Evolutionary conservation across 1,140 invertebrate species (phyloP), one percentile per base, ranked within the genome.

Genomic region (Nomia melanderi): DNA sequence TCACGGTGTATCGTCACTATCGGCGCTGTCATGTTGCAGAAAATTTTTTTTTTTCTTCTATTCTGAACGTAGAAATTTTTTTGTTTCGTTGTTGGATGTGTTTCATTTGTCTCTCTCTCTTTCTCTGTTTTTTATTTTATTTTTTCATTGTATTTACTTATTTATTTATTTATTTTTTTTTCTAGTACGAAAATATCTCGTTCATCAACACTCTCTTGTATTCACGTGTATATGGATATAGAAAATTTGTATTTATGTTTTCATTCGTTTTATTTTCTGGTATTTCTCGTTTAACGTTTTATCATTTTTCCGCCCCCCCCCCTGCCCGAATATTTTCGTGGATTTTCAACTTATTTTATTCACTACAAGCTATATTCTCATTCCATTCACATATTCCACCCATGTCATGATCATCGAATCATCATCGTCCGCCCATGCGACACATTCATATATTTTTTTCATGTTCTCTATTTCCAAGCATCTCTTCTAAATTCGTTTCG

Each of bases 391-490:
- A 53, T 73, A 79, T 59, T 60, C 59, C 78, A 76, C 76, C 70
- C 75, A 84, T 75, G 72, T 60, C 73, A 83, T 83, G 69, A 84
- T 87, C 69, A 80, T 82, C 31, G 70, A 14, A 57, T n/a, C n/a
- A 65, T 77, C 67, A 82, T 84, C 64, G 77, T 85, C 77, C 67
- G 36, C 81, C 79, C 84, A 70, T 17, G 62, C 78, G 83, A 82
- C 85, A 86, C 79, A 78, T 87, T 50, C 1, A n/a, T 47, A n/a
- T 50, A n/a, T 86, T 85, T 85, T 83, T 80, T 84, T 87, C 85
- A 90, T 80, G 82, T 88, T 90, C 86, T 90, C 79, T 77, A 87
- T 85, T 87, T 91, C 84, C 85, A 90, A 90, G 88, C 88, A 91
- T 91, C 87, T 90, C 86, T 90, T 90, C 84, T 88, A 75, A 88